Evolutionary conservation across 2,113 vertebrate species (phyloP).

Genomic region (Penelope pileata): DNA sequence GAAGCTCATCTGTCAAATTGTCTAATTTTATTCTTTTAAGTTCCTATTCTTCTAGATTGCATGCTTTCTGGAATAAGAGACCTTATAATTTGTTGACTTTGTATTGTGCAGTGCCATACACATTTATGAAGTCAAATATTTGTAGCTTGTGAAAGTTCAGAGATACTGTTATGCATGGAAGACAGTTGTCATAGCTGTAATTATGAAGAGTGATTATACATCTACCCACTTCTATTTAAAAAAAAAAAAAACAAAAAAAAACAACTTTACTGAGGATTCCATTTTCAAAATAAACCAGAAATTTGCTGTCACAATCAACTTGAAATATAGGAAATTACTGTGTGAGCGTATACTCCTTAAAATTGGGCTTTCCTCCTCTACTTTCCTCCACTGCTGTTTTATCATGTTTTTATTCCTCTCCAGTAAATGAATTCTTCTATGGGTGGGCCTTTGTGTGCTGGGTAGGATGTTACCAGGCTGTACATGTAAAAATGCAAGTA

Average conservation of each 20-base stretch:
- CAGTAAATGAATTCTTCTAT: background rate
- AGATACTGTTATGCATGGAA: background rate
- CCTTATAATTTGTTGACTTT: background rate
- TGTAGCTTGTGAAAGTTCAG: background rate
- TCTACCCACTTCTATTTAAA: background rate
- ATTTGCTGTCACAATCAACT: background rate
- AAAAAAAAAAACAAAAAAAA: background rate
- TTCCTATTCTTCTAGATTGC: background rate
- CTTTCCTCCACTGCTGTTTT: background rate
- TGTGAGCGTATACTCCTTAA: background rate
- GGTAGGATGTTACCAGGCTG: background rate
- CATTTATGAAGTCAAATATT: background rate
- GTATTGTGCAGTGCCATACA: background rate
- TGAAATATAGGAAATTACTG: background rate
- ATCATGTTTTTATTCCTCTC: background rate
- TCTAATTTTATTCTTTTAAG: accelerated
- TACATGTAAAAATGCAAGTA: background rate
- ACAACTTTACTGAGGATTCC: background rate
- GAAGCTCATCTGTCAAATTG: background rate
- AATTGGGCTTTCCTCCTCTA: background rate
- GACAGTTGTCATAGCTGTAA: background rate
- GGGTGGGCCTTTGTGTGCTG: background rate
- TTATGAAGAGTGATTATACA: background rate
- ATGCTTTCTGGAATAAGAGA: background rate
- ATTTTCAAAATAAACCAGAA: background rate